Evolutionary conservation across 1,140 invertebrate genomes (phyloP).

Genomic region (Conus betulinus): DNA sequence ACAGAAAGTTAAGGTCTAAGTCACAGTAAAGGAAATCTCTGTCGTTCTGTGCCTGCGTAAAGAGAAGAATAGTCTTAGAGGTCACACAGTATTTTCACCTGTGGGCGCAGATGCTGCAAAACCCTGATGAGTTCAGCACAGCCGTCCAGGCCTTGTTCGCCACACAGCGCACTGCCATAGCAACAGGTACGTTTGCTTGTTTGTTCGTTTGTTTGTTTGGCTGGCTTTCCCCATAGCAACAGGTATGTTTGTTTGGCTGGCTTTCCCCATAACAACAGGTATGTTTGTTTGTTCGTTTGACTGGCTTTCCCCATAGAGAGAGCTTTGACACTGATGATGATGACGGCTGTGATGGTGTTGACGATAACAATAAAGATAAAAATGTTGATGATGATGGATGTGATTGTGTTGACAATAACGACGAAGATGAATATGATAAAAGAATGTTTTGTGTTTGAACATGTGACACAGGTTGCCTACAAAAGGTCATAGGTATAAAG

Average conservation of each 20-base stretch:
- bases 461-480: no score
- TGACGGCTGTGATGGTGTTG: no score
- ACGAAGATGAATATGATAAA: not conserved
- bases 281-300: not conserved
- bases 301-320: no score
- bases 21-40: no score
- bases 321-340: no score
- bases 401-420: not conserved
- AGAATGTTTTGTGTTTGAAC: no score
- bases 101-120: conserved; percentile 88
- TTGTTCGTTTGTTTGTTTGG: not conserved
- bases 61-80: no score
- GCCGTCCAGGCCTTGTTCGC: conserved; percentile 95
- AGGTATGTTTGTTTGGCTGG: not conserved
- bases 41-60: no score
- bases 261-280: not conserved
- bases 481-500: no score
- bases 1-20: no score
- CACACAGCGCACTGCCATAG: conserved; percentile 92
- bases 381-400: not conserved
- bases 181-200: conserved; percentile 79
- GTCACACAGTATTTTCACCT: no score
- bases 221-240: not conserved
- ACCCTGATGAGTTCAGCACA: conserved; percentile 94
- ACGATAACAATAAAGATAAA: no score